Conservation (phyloP, 2,888 invertebrate genomes). For the Oscheius sp. region DNA sequence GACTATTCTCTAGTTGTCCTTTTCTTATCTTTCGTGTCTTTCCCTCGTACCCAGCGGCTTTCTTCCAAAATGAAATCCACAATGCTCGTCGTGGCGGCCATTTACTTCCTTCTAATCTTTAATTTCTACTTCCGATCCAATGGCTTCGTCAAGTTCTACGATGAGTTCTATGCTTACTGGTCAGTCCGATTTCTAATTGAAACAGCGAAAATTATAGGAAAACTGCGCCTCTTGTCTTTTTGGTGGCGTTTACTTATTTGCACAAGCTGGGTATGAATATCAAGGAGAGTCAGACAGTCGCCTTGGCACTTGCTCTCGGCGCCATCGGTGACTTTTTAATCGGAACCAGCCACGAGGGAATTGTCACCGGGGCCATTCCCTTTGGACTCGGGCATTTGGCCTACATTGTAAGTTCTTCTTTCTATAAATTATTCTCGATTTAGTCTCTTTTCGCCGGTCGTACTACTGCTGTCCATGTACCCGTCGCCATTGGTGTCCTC, state of each 20-base stretch:
- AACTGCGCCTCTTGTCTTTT: slow-evolving; percentile 52
- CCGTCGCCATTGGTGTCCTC: slow-evolving; percentile 40
- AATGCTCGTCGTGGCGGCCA: slow-evolving; percentile 40
- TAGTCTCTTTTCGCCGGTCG: slow-evolving; percentile 44
- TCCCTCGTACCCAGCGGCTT: background rate
- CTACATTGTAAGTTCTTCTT: slow-evolving; percentile 53
- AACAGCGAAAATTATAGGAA: slow-evolving; percentile 48
- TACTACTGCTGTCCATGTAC: slow-evolving; percentile 39
- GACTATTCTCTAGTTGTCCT: slow-evolving; percentile 18
- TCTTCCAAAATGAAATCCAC: slow-evolving; percentile 21
- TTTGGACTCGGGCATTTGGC: slow-evolving; percentile 64
- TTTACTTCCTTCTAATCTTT: slow-evolving; percentile 58
- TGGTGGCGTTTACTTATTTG: slow-evolving; percentile 48
- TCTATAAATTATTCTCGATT: slow-evolving; percentile 39
- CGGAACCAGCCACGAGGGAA: slow-evolving; percentile 53
- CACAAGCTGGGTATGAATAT: slow-evolving; percentile 47
- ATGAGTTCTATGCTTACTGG: slow-evolving; percentile 59
- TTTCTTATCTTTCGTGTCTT: background rate
- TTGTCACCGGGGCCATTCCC: slow-evolving; percentile 60
- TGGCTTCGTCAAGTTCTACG: slow-evolving; percentile 63
- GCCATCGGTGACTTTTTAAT: slow-evolving; percentile 66
- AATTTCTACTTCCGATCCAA: slow-evolving; percentile 66
- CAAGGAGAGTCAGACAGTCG: slow-evolving; percentile 43
- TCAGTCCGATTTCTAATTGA: slow-evolving; percentile 18
- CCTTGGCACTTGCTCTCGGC: slow-evolving; percentile 41